Evolutionary conservation across 2,888 invertebrate genomes (phyloP), one percentile per base, ranked within the genome.

Genomic region (Latrodectus hesperus): DNA sequence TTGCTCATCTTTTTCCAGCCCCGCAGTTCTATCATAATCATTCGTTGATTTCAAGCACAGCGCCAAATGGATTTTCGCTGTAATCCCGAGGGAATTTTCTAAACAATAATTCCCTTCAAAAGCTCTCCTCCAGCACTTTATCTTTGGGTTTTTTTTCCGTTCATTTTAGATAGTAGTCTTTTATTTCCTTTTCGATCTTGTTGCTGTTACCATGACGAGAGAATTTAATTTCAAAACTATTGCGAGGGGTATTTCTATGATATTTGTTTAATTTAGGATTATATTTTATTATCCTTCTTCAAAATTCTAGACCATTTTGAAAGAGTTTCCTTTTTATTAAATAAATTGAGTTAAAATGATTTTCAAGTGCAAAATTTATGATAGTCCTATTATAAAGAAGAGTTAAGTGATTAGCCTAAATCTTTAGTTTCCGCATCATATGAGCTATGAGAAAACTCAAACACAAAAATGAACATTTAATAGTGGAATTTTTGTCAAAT

Each of bases 21-120:
- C n/a, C 17, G 64, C n/a, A 72, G 68, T 55, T 84, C 77, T 77
- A 84, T 84, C 84, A 84, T 84, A 84, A 84, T 84, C 84, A 77
- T 84, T 84, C 52, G 77, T 76, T 77, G 77, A 84, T 84, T 84
- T 84, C 76, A 72, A 65, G 71, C 84, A 71, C 71, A 26, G 49
- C 71, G 71, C 84, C 84, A 77, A 84, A 84, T 84, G 84, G 84
- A 84, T 84, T 84, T 84, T 72, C 77, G 76, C 38, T 77, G 84
- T 84, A 84, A 84, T 84, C 84, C 73, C 84, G 10, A n/a, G 77
- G 65, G 84, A 71, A 84, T 76, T 71, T 70, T 64, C 84, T 65
- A 77, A 84, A 84, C 84, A 84, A 84, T 84, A 84, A 84, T 84
- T 84, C 77, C 70, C 84, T 49, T 77, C 81, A 67, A 68, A 60